Base-by-base conservation (phyloP, 1,140 invertebrate genomes). In the Platorchestia sp. region DNA sequence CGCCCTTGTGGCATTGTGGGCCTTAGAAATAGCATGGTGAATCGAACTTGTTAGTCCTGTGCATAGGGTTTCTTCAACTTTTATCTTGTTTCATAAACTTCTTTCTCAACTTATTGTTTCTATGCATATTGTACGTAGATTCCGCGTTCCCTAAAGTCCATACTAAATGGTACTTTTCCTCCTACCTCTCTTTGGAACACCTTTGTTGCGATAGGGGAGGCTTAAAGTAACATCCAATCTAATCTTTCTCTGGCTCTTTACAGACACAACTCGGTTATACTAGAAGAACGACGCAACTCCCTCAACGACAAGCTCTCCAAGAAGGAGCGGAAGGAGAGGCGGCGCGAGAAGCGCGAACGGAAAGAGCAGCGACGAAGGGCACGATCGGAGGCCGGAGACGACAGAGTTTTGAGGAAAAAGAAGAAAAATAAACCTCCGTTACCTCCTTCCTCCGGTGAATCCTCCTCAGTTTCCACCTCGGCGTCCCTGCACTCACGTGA, bases 221-320 rank as follows among this genome's bases (percentile, higher is more conserved):
- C 19, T n/a, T n/a, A n/a, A n/a, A n/a, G n/a, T n/a, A n/a, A n/a
- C 6, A 51, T 51, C 47, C 19, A 51, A 51, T 51, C 6, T 86
- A 36, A 86, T n/a, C 86, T 86, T 14, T n/a, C 5, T 89, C 41
- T 43, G 14, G n/a, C 43, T 95, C n/a, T 86, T 59, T 95, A 19
- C 95, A 98, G 98, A 97, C 97, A 97, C 95, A 97, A 98, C 97
- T 98, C 98, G 16, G 97, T 98, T 95, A 97, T 98, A 95, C 97
- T 98, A 96, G 98, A 98, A 96, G 98, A 98, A 97, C 97, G 98
- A 86, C 97, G 98, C 45, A 98, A 98, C 97, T 97, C 97, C 59
- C 97, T 98, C 95, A 98, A 98, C 96, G 98, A 98, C 96, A 98
- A 98, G 97, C 96, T 98, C 96, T 98, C 98, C 41, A 98, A 98